A percentile compares a stretch with the other conserved stretches of the same genome.
These are phyloP conservation scores for Sebastes minor DNA, from an alignment of 2,797 vertebrate species.

Conservation along the genomic window DNA sequence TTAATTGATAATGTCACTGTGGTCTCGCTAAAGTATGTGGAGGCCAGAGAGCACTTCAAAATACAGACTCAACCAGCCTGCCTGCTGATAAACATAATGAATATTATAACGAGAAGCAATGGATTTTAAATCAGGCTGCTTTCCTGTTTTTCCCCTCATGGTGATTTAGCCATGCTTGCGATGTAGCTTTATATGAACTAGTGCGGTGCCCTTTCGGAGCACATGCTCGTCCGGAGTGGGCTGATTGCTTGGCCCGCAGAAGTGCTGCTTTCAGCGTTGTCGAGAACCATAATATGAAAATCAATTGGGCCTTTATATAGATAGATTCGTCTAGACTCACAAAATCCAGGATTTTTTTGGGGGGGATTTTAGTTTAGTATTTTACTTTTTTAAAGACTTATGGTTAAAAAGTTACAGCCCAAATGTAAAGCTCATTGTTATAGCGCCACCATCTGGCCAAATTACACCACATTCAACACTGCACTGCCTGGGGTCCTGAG, in stretches of 20 bases:
- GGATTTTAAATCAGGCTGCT: slow-evolving; percentile 2
- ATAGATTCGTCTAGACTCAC: too few relatives aligned
- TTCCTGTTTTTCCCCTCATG: background rate
- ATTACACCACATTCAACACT: background rate
- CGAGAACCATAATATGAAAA: background rate
- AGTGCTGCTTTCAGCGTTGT: background rate
- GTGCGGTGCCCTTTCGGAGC: background rate
- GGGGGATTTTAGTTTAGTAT: background rate
- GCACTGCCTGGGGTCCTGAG: background rate
- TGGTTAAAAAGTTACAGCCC: background rate
- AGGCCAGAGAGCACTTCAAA: background rate
- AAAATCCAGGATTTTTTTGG: background rate
- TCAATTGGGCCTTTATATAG: too few relatives aligned
- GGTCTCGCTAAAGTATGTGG: background rate
- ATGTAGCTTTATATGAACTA: background rate
- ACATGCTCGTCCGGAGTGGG: background rate
- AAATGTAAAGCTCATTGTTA: background rate
- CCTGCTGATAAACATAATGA: background rate
- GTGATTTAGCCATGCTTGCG: background rate
- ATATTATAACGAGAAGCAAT: background rate
- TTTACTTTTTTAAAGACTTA: background rate
- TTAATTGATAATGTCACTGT: background rate
- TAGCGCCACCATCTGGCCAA: background rate
- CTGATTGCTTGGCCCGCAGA: background rate
- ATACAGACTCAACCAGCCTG: background rate